These are phyloP conservation scores for Mesoclemmys tuberculata DNA, from an alignment of 2,113 vertebrate species.

Conservation along the genomic window DNA sequence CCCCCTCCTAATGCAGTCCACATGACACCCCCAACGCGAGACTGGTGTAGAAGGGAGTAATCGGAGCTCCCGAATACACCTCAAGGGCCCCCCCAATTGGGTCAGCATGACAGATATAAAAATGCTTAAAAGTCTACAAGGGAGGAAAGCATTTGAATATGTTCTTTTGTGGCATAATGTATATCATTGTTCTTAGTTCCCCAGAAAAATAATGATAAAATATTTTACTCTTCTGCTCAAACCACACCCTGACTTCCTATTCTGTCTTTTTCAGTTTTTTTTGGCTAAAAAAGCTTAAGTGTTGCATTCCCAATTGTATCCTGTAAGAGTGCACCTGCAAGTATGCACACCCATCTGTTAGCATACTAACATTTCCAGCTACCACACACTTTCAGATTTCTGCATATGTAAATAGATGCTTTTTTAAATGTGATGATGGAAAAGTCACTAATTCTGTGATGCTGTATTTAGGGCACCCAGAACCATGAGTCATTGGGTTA, in stretches of 20 bases:
- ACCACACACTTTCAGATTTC: background rate
- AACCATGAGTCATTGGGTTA: background rate
- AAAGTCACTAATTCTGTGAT: background rate
- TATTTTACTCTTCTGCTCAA: background rate
- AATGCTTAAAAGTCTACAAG: background rate
- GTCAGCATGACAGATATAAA: no score
- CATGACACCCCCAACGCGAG: no score
- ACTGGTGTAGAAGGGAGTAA: no score
- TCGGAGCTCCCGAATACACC: no score
- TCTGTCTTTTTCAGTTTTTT: slow-evolving; percentile 1
- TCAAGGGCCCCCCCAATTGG: no score
- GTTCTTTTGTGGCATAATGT: background rate
- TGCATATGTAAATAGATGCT: background rate
- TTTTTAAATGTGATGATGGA: background rate
- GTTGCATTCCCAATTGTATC: background rate
- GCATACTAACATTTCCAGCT: background rate
- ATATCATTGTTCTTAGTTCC: background rate
- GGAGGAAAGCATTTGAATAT: background rate
- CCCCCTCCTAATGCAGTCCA: no score
- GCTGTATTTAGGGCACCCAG: background rate
- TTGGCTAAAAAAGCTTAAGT: background rate
- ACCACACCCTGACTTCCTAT: background rate
- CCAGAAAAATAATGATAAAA: background rate
- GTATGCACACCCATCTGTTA: background rate
- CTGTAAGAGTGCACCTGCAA: background rate